A percentile compares a stretch with the other conserved stretches of the same genome.
Conservation (phyloP, 2,113 vertebrate genomes). For the Alectura lathami region DNA sequence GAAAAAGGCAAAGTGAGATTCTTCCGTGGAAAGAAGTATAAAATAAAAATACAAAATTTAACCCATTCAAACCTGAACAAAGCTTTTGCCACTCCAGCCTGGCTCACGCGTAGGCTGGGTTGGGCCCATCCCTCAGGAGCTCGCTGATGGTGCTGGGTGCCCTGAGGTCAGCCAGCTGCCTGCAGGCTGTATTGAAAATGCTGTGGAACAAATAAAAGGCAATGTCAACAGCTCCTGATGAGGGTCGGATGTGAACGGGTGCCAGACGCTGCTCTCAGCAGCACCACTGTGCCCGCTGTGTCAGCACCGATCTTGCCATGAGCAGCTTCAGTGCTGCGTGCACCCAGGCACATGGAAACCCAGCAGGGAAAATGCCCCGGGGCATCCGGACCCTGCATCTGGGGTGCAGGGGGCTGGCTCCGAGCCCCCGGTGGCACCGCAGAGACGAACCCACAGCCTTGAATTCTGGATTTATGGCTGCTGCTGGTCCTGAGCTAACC, state of each 20-base stretch:
- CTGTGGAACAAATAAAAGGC: background rate
- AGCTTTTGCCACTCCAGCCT: background rate
- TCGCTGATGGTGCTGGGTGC: accelerated
- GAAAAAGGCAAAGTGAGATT: constrained; percentile 17
- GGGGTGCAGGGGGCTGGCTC: background rate
- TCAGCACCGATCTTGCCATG: background rate
- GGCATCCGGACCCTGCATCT: background rate
- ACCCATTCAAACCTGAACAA: background rate
- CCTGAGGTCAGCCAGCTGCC: background rate
- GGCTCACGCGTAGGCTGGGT: background rate
- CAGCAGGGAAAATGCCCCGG: background rate
- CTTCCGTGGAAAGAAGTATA: constrained; percentile 29
- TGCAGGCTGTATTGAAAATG: accelerated
- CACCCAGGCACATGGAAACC: accelerated
- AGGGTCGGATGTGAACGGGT: background rate
- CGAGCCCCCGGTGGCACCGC: accelerated
- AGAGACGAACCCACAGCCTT: accelerated
- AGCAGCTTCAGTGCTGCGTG: accelerated
- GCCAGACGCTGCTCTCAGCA: background rate
- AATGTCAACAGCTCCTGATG: background rate
- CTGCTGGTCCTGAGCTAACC: background rate
- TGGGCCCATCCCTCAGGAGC: background rate
- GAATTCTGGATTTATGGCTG: constrained; percentile 13
- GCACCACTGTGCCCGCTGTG: background rate
- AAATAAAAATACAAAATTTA: background rate